Base-by-base conservation (phyloP, 2,797 vertebrate species). In the Mustela erminea region DNA sequence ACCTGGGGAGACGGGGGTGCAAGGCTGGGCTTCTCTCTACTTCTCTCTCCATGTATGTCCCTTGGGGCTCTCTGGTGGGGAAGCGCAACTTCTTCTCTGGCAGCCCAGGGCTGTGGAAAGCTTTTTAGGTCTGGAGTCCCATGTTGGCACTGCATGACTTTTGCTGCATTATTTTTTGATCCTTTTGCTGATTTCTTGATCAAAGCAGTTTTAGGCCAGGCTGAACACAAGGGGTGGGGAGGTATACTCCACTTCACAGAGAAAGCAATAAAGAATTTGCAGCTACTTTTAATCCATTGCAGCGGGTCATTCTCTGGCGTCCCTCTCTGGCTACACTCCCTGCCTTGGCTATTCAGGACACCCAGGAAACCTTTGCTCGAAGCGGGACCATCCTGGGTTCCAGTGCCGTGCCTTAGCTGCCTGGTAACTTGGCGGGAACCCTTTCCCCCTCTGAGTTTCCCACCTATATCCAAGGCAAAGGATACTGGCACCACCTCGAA, bases 401-500 rank as follows among this genome's bases (percentile, higher is more conserved):
- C 32, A 83, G 88, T 2, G 27, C n/a, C 3, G 0, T 0, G 8
- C 66, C 75, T 83, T 17, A 35, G 85, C 12, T 7, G 9, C 62
- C 25, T 23, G 56, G 38, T 15, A 32, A n/a, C 2, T 32, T 64
- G 78, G 85, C 6, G 9, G 54, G 46, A 38, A 46, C n/a, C 15
- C 20, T 35, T 60, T 10, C 1, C 58, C 35, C 13, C 68, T 43
- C 25, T 1, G 27, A 38, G 58, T 35, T 35, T 7, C 8, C 2
- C 25, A 58, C 54, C 70, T 43, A 2, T 32, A 56, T 41, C 18
- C 3, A 0, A 52, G 17, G 46, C n/a, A n/a, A 60, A 54, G 87
- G 56, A 87, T 3, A 7, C 9, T 7, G 27, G 41, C 7, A 1
- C 52, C 3, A 0, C 89, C 38, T 15, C 15, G 2, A 6, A 0